Base-by-base conservation (phyloP, 2,888 invertebrate genomes). In the Habroteleia sp. region DNA sequence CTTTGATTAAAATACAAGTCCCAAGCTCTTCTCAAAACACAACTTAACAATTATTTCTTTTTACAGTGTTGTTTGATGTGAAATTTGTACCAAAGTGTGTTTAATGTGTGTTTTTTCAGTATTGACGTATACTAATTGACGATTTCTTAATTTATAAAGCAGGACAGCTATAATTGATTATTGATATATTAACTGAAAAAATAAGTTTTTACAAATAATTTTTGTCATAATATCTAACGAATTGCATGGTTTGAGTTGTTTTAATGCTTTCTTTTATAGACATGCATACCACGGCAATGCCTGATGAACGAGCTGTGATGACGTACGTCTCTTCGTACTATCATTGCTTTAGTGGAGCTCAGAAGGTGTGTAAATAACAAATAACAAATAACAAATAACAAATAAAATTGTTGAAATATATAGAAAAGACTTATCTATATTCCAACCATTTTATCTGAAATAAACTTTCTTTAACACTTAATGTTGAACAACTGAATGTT, bases 281-380 rank as follows among this genome's bases (percentile, higher is more conserved):
- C 93, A 95, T 98, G 93, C 95, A 97, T 92, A 97, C 96, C 92
- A 97, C 97, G 86, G 97, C 97, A 90, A 96, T 97, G 94, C 99
- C 99, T 86, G 99, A 99, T 91, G 99, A 99, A 92, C 93, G 99
- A 89, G 98, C 98, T 84, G 98, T 99, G 90, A 99, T 99, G 99
- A 99, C 99, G 86, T 99, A 99, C 91, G 98, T 99, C 85, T 99
- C 99, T 77, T 98, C 98, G 83, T 99, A 99, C 92, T 99, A 99
- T 93, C 99, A 99, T 92, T 97, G 98, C 92, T 99, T 99, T 94
- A 97, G 98, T 90, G 99, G 99, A 89, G 97, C 97, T 87, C 97
- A 99, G 92, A 98, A 99, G 98, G 99, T 99, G 87, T 87, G 88
- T 88, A 80, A 74, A 54, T 75, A 54, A 46, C 46, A 6, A 27